Conservation (phyloP, 2,797 vertebrate species). For the Aplochiton taeniatus region DNA sequence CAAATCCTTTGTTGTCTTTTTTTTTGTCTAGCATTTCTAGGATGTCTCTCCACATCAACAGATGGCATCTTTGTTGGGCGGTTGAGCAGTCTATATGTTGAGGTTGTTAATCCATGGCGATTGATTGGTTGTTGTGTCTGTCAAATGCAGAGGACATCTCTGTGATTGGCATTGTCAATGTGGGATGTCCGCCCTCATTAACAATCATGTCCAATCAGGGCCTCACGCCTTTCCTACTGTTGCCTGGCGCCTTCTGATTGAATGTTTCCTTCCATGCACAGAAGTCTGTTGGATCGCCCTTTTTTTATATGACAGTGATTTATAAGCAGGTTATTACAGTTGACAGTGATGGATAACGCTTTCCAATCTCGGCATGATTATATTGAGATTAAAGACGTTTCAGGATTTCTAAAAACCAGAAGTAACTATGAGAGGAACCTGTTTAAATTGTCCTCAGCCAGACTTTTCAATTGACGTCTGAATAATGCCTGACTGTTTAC, state of each 20-base stretch:
- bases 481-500: neutral
- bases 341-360: slow-evolving; percentile 64
- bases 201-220: slow-evolving; percentile 53
- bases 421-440: slow-evolving; percentile 46
- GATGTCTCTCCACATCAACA: slow-evolving; percentile 16
- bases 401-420: slow-evolving; percentile 57
- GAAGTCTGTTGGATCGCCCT: slow-evolving; percentile 43
- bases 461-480: slow-evolving; percentile 12
- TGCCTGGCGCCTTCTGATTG: slow-evolving; percentile 58
- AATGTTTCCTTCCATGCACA: slow-evolving; percentile 59
- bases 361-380: slow-evolving; percentile 57
- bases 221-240: slow-evolving; percentile 36
- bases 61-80: neutral
- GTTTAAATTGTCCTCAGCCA: slow-evolving; percentile 6
- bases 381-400: slow-evolving; percentile 68
- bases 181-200: slow-evolving; percentile 47
- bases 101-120: slow-evolving; percentile 11
- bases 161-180: slow-evolving; percentile 34
- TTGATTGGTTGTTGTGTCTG: slow-evolving; percentile 38
- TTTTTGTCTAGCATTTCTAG: neutral
- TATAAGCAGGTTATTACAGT: slow-evolving; percentile 65
- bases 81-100: neutral
- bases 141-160: slow-evolving; percentile 34
- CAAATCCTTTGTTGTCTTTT: too few relatives aligned
- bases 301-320: slow-evolving; percentile 67